These are phyloP conservation scores for Coptodon rendalli DNA, from an alignment of 2,113 vertebrate genomes.

Conservation along the genomic window DNA sequence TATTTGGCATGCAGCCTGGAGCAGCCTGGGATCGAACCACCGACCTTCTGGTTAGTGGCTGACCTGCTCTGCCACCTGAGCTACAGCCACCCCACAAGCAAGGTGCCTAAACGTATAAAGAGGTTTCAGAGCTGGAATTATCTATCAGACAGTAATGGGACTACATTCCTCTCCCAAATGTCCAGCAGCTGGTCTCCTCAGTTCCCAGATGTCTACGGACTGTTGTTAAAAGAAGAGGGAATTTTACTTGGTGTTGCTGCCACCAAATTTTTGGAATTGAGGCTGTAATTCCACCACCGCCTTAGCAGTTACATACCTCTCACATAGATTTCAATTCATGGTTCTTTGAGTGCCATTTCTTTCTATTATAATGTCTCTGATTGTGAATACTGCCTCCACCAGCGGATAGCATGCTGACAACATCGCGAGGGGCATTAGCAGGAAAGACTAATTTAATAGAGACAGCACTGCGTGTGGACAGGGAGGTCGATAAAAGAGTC, in stretches of 20 bases:
- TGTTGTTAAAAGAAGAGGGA: neutral
- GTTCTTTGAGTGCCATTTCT: neutral
- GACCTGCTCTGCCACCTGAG: too few relatives aligned
- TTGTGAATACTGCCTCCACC: neutral
- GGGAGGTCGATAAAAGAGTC: neutral
- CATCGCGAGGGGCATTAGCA: neutral
- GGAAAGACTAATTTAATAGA: neutral
- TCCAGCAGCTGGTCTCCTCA: neutral
- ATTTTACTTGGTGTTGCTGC: neutral
- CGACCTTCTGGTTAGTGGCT: too few relatives aligned
- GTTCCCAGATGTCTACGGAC: neutral
- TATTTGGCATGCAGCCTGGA: too few relatives aligned
- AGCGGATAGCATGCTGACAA: neutral
- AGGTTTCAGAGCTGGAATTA: too few relatives aligned
- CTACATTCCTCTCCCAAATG: neutral
- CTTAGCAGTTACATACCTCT: neutral
- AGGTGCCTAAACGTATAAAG: too few relatives aligned
- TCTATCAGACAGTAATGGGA: neutral
- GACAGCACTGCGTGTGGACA: neutral
- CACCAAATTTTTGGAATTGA: neutral
- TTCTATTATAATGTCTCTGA: neutral
- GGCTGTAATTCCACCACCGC: neutral
- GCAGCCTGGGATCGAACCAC: too few relatives aligned
- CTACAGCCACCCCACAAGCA: too few relatives aligned
- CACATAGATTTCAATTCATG: neutral